Conservation (phyloP, 1,140 invertebrate species). For the Galleria mellonella region DNA sequence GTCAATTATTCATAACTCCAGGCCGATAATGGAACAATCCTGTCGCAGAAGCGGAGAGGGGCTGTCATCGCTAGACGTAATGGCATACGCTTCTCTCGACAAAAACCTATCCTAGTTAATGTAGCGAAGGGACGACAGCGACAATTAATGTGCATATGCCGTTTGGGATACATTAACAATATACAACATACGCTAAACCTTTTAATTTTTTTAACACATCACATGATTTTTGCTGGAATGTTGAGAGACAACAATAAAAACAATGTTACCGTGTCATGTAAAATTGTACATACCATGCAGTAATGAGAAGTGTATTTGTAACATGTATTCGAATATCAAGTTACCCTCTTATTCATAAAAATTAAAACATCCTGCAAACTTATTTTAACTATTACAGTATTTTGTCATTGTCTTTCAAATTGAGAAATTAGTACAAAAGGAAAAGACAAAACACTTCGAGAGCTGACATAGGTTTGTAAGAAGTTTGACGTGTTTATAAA, state of each 20-base stretch:
- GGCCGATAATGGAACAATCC: constrained; percentile 68
- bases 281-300: too few relatives aligned
- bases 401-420: too few relatives aligned
- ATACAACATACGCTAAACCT: constrained; percentile 4
- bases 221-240: not conserved
- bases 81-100: constrained; percentile 32
- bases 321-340: too few relatives aligned
- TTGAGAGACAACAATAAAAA: not conserved
- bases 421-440: too few relatives aligned
- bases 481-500: too few relatives aligned
- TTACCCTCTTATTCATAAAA: too few relatives aligned
- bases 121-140: constrained; percentile 18
- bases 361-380: too few relatives aligned
- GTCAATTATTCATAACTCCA: constrained; percentile 59
- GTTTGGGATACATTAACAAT: constrained; percentile 6
- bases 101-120: constrained; percentile 49
- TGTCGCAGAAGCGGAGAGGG: constrained; percentile 47
- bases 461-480: too few relatives aligned
- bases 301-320: too few relatives aligned
- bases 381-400: too few relatives aligned
- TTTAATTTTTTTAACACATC: not conserved
- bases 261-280: not conserved
- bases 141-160: constrained; percentile 10
- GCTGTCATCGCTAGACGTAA: constrained; percentile 60
- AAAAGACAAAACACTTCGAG: too few relatives aligned